phyloP scores from a whole-genome alignment of 2,113 vertebrate genomes.

The Bolborhynchus lineola region DNA sequence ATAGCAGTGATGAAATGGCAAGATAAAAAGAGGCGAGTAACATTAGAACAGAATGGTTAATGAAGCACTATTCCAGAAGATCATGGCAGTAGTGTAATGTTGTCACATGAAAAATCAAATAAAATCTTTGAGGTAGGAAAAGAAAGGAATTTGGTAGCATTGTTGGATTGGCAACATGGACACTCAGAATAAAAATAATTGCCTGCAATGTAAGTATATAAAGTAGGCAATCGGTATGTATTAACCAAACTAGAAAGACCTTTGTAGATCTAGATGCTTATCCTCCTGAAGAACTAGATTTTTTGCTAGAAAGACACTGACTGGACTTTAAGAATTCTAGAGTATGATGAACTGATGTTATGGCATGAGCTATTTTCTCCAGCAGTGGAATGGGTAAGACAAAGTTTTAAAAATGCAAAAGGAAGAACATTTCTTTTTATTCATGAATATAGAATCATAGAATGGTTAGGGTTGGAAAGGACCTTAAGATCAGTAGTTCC shows the following conservation, averaged over 20 bases:
- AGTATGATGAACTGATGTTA: neutral
- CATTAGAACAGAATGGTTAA: neutral
- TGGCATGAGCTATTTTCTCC: neutral
- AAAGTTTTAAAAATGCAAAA: neutral
- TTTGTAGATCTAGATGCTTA: neutral
- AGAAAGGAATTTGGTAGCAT: neutral
- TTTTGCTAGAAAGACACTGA: neutral
- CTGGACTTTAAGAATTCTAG: neutral
- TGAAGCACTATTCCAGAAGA: neutral
- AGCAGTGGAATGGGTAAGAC: neutral
- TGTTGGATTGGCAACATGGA: neutral
- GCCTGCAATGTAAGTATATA: neutral
- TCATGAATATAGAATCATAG: neutral
- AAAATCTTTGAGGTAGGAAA: neutral
- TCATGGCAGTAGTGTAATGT: neutral
- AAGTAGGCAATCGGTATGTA: neutral
- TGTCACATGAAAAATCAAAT: neutral
- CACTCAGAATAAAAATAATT: neutral
- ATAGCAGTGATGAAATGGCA: neutral
- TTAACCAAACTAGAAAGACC: neutral
- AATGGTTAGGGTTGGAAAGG: neutral
- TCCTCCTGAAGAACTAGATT: neutral
- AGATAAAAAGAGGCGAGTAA: neutral
- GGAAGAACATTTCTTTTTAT: neutral
- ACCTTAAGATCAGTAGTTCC: neutral